Base-by-base conservation (phyloP, 2,113 vertebrate species). In the Mustela lutreola region DNA sequence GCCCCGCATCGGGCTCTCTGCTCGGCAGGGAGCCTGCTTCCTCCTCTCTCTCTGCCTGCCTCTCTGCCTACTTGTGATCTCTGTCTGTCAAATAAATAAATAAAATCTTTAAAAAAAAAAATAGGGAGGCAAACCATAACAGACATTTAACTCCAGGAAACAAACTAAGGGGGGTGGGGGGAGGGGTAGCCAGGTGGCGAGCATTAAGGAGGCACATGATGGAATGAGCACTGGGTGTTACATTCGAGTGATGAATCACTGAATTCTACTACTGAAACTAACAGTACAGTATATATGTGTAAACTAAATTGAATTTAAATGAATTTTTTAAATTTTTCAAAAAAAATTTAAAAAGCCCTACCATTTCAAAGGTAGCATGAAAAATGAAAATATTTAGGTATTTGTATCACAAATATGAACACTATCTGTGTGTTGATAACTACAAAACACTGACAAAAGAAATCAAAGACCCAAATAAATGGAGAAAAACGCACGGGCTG, bases 401-500 rank as follows among this genome's bases (percentile, higher is more conserved):
- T 75, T 81, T 18, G 21, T 90, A 53, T 26, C 18, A 80, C 36
- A 12, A 45, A 36, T 33, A 50, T 39, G 22, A 16, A 15, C n/a
- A 63, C 42, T 65, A 33, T 36, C 7, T 65, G 36, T 4, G 10
- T 56, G 45, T 56, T 33, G 53, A 67, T 67, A 56, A 31, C 6
- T 21, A 36, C 1, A 22, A 36, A 50, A 24, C 42, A 31, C 19
- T 18, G 39, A 58, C n/a, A 22, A 75, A 3, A 33, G 31, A 71
- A 45, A 26, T 0, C 21, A 10, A 33, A 53, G 56, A 2, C 76
- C 58, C 6, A 31, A 5, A 16, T 5, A 8, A 19, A 7, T 7
- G 12, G 11, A 19, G 31, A 5, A 2, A 2, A 3, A 18, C 4
- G 18, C 67, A 7, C 3, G 3, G 36, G 4, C 9, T 7, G 0